These are phyloP conservation scores for Melolontha melolontha DNA, from an alignment of 2,888 invertebrate genomes.

Conservation along the genomic window DNA sequence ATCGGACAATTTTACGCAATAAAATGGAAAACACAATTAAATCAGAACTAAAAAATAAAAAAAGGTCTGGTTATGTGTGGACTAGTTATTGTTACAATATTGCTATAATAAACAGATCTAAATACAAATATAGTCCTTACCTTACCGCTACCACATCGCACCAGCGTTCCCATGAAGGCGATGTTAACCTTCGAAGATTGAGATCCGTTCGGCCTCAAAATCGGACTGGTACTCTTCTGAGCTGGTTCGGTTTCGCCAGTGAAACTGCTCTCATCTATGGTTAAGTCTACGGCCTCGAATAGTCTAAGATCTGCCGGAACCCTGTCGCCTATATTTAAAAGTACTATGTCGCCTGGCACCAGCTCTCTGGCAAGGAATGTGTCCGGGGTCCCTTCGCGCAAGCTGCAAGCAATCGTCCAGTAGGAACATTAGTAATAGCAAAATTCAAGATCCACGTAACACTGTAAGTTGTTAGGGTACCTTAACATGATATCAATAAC, in stretches of 20 bases:
- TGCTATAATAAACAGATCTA: not conserved
- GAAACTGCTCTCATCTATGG: constrained; percentile 98
- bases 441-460: too few species aligned
- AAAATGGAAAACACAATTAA: too few species aligned
- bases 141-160: constrained; percentile 95
- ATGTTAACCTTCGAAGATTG: constrained; percentile 85
- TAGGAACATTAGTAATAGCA: too few species aligned
- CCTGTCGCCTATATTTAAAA: constrained; percentile 93
- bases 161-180: constrained; percentile 98
- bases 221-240: constrained; percentile 77
- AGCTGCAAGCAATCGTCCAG: constrained; percentile 66
- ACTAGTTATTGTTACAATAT: too few species aligned
- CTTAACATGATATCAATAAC: too few species aligned
- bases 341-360: constrained; percentile 97
- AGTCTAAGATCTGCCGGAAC: constrained; percentile 97
- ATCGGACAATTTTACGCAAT: too few species aligned
- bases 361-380: constrained; percentile 94
- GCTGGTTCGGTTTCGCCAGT: constrained; percentile 98
- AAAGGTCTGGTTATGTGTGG: too few species aligned
- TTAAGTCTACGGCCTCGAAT: constrained; percentile 92
- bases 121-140: constrained; percentile 65
- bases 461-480: too few species aligned
- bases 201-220: constrained; percentile 68
- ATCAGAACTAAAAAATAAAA: too few species aligned
- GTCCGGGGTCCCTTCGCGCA: constrained; percentile 88